These are phyloP conservation scores for Dallia pectoralis DNA, from an alignment of 2,797 vertebrate species.

Conservation along the genomic window DNA sequence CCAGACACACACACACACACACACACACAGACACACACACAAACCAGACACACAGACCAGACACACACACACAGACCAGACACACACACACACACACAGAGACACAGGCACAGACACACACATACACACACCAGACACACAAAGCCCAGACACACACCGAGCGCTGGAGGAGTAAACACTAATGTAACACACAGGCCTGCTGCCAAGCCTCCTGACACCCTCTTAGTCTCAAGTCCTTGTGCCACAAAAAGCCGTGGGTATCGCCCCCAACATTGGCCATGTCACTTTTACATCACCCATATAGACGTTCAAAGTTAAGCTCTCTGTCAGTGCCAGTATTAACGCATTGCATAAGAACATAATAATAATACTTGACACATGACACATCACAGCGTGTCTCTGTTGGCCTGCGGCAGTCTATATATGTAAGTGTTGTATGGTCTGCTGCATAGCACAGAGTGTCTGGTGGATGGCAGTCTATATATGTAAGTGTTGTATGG, in stretches of 20 bases:
- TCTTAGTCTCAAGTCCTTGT: background rate
- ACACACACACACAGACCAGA: background rate
- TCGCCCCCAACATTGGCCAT: conserved; percentile 10
- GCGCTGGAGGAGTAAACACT: background rate
- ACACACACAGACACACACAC: background rate
- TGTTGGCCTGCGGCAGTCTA: background rate
- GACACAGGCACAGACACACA: background rate
- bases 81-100: background rate
- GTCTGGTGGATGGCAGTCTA: too few relatives aligned
- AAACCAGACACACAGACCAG: too few relatives aligned
- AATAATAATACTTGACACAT: background rate
- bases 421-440: background rate
- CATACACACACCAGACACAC: background rate
- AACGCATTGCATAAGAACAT: background rate
- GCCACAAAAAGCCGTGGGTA: conserved; percentile 9
- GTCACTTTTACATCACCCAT: background rate
- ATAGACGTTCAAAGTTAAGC: background rate
- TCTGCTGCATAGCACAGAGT: background rate
- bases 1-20: background rate
- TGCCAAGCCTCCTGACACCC: background rate
- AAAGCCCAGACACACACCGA: background rate
- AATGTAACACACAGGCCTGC: background rate
- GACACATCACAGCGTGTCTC: background rate
- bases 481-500: too few relatives aligned
- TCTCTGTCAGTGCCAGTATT: background rate